These are phyloP conservation scores for Calosoma granatense DNA, from an alignment of 1,140 invertebrate genomes.

Conservation along the genomic window DNA sequence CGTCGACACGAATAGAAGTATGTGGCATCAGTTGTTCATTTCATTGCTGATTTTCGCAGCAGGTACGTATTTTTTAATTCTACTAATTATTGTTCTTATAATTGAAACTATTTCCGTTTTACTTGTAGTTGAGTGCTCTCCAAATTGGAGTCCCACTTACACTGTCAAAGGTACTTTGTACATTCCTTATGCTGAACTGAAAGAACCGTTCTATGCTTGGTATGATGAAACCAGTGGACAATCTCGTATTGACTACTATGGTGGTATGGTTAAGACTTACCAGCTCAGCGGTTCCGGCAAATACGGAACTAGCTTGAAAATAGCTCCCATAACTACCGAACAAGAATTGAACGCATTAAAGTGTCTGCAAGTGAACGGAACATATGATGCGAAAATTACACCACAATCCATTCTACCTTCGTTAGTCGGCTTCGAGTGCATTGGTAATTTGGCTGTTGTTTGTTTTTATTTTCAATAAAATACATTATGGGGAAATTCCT, in stretches of 20 bases:
- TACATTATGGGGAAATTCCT: slow-evolving; percentile 4
- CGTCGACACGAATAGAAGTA: not conserved
- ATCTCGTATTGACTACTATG: slow-evolving; percentile 92
- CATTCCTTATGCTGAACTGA: slow-evolving; percentile 89
- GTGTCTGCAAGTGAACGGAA: slow-evolving; percentile 81
- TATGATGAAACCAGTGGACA: slow-evolving; percentile 56
- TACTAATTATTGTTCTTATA: not conserved
- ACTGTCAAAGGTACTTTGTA: slow-evolving; percentile 62
- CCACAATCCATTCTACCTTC: slow-evolving; percentile 78
- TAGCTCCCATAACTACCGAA: slow-evolving; percentile 79
- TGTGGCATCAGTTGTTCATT: not conserved
- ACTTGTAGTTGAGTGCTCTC: slow-evolving; percentile 27
- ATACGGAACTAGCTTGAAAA: slow-evolving; percentile 69
- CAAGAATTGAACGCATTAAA: slow-evolving; percentile 54
- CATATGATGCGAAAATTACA: slow-evolving; percentile 44
- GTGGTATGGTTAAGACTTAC: slow-evolving; percentile 83
- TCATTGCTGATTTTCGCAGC: not conserved
- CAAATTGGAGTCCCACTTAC: slow-evolving; percentile 59
- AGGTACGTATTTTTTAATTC: not conserved
- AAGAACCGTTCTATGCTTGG: slow-evolving; percentile 82
- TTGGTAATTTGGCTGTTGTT: slow-evolving; percentile 38
- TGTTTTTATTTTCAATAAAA: slow-evolving; percentile 15
- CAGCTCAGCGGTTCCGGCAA: slow-evolving; percentile 50
- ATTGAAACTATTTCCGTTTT: not conserved
- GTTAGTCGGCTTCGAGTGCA: slow-evolving; percentile 57